These are phyloP conservation scores for Melinaea menophilus DNA, from an alignment of 2,888 invertebrate genomes.

Conservation along the genomic window DNA sequence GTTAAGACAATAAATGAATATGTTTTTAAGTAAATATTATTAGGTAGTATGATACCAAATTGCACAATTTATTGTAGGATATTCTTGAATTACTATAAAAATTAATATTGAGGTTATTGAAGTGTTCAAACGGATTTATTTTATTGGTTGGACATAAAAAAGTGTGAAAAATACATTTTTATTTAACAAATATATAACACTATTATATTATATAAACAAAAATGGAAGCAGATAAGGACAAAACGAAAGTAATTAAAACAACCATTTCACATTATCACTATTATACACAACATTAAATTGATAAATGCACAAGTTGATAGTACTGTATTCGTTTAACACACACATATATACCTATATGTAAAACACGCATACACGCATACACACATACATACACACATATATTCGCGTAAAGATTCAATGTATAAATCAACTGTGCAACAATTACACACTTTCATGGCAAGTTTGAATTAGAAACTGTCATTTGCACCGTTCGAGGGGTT, in stretches of 20 bases:
- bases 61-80: too few relatives aligned
- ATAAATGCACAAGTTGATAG: slow-evolving; percentile 48
- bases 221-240: too few relatives aligned
- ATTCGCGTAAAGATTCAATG: slow-evolving; percentile 65
- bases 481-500: slow-evolving; percentile 75
- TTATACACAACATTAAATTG: slow-evolving; percentile 40
- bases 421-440: slow-evolving; percentile 77
- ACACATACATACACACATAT: slow-evolving; percentile 49
- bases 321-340: slow-evolving; percentile 16
- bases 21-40: too few relatives aligned
- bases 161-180: too few relatives aligned
- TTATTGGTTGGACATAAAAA: too few relatives aligned
- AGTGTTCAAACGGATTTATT: too few relatives aligned
- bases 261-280: slow-evolving; percentile 13
- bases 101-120: too few relatives aligned
- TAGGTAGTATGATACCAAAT: too few relatives aligned
- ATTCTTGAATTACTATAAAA: too few relatives aligned
- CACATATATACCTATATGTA: slow-evolving; percentile 34
- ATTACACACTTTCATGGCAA: slow-evolving; percentile 79
- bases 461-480: slow-evolving; percentile 80
- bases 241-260: slow-evolving; percentile 15
- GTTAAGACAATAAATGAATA: too few relatives aligned
- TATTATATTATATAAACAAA: not conserved
- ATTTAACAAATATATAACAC: too few relatives aligned
- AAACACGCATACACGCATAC: slow-evolving; percentile 28